Percentiles rank a stretch among this genome's conserved stretches.
These are phyloP conservation scores for Phalera bucephala DNA, from an alignment of 2,888 invertebrate species.

Conservation along the genomic window DNA sequence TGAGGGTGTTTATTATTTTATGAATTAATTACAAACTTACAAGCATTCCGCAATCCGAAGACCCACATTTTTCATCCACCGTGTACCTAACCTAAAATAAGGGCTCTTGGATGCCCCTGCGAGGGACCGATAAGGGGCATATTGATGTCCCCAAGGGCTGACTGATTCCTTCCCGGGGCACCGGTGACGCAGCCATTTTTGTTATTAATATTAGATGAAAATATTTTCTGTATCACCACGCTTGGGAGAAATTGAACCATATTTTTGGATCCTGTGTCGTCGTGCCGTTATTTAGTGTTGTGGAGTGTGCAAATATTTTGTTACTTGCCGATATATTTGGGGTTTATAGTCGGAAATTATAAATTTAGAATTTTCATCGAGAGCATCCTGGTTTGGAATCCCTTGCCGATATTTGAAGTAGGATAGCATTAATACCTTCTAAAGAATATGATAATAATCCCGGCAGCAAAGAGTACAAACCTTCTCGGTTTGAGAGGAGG, in stretches of 20 bases:
- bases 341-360: slow-evolving; percentile 5
- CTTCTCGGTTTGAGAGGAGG: too few relatives aligned
- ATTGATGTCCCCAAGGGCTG: slow-evolving; percentile 47
- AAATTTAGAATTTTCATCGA: too few relatives aligned
- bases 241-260: slow-evolving; percentile 29
- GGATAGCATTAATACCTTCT: too few relatives aligned
- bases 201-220: slow-evolving; percentile 37
- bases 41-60: not conserved
- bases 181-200: slow-evolving; percentile 36
- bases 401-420: too few relatives aligned
- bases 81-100: slow-evolving; percentile 21
- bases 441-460: too few relatives aligned
- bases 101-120: slow-evolving; percentile 19
- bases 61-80: slow-evolving; percentile 7
- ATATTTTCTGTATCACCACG: slow-evolving; percentile 21
- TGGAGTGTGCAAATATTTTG: slow-evolving; percentile 8
- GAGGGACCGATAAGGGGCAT: slow-evolving; percentile 40
- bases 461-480: too few relatives aligned
- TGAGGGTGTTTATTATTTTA: too few relatives aligned
- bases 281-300: slow-evolving; percentile 12
- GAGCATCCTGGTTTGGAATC: too few relatives aligned
- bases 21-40: too few relatives aligned
- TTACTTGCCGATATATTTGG: not conserved
- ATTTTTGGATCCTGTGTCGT: slow-evolving; percentile 18
- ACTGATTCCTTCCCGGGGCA: slow-evolving; percentile 37